Evolutionary conservation across 2,888 invertebrate genomes (phyloP).

Genomic region (Sylvicola fuscatus): DNA sequence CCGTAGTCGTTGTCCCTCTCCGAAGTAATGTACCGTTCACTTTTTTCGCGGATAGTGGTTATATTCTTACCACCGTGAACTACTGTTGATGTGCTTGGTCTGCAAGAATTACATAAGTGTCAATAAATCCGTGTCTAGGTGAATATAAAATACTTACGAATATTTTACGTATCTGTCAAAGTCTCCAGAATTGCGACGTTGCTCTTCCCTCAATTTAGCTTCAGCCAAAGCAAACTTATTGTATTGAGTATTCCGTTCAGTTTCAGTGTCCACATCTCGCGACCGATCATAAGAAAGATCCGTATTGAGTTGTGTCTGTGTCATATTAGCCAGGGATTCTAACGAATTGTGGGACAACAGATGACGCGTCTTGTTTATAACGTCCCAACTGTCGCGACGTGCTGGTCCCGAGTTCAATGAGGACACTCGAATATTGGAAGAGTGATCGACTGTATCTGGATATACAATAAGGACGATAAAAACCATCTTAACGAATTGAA

Average conservation of each 20-base stretch:
- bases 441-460: constrained; percentile 31
- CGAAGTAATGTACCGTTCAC: constrained; percentile 18
- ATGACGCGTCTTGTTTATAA: constrained; percentile 58
- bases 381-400: constrained; percentile 63
- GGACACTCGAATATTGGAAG: constrained; percentile 37
- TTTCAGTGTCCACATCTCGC: constrained; percentile 34
- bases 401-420: constrained; percentile 32
- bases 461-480: constrained; percentile 29
- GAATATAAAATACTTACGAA: constrained; percentile 3
- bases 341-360: constrained; percentile 47
- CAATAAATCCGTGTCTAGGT: not conserved
- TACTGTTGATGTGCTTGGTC: constrained; percentile 18
- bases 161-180: constrained; percentile 12
- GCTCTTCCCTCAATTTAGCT: constrained; percentile 12
- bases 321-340: constrained; percentile 46
- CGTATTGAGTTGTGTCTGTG: constrained; percentile 35
- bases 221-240: constrained; percentile 29
- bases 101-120: constrained; percentile 6
- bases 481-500: not conserved
- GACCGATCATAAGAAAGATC: constrained; percentile 25
- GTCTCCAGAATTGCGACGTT: constrained; percentile 16
- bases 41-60: constrained; percentile 23
- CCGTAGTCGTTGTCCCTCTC: constrained; percentile 13
- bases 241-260: constrained; percentile 36
- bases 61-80: constrained; percentile 22